Evolutionary conservation across 2,113 vertebrate genomes (phyloP), one percentile per base, ranked within the genome.

Genomic region (Oncorhynchus nerka): DNA sequence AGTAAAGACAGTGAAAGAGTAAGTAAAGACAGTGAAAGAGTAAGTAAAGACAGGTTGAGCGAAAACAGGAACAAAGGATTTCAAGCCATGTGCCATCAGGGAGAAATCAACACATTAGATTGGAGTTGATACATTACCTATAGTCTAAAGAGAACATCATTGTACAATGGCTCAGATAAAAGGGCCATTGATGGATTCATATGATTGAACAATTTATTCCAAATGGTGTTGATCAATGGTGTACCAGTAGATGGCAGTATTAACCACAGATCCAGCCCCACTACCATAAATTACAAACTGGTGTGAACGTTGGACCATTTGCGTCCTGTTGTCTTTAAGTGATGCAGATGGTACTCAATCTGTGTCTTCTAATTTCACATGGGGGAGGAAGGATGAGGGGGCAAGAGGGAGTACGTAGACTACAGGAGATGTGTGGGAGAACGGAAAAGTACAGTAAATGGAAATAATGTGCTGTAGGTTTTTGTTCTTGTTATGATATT

Each of bases 181-280:
- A 51, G 49, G 11, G 12, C 34, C 34, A 51, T 15, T 51, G 49
- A 4, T 55, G 51, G 12, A 3, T 45, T 45, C 51, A 1, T 55
- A 55, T 55, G 5, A 55, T 45, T 45, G 39, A 45, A 45, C 2
- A 11, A 45, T 11, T 11, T 45, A 45, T 55, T 55, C 51, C 51
- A 55, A 16, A 19, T 55, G 51, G 51, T 55, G 51, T 55, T 19
- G 16, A 55, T 16, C 16, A 15, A 55, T 19, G 12, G 20, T 62
- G 5, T 62, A 74, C 88, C 90, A 89, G 88, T 84, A 89, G 91
- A 86, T 86, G 91, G 91, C 89, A 88, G 89, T 87, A 81, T 85
- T 77, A 78, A 48, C 86, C 80, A 84, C 48, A 76, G 71, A 81
- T 79, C 74, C 45, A 61, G 20, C 24, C 11, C 64, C 16, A 0